These are phyloP conservation scores for Syrrhaptes paradoxus DNA, from an alignment of 2,113 vertebrate species.

Conservation along the genomic window DNA sequence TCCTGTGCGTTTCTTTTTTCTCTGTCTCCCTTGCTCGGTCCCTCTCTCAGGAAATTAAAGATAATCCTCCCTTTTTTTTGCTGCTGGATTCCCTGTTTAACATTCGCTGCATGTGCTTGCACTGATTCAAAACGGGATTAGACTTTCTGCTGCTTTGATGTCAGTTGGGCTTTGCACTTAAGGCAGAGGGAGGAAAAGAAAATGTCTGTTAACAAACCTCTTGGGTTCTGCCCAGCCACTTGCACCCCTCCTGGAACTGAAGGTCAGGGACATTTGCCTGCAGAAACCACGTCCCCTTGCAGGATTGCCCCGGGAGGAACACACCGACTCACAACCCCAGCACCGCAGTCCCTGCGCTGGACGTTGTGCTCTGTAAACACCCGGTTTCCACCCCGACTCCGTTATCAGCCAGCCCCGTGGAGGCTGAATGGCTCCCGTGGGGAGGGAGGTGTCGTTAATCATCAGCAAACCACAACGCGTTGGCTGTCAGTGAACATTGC, in stretches of 20 bases:
- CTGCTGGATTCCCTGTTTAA: slow-evolving; percentile 61
- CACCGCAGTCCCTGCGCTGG: accelerated
- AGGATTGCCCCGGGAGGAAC: neutral
- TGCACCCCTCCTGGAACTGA: neutral
- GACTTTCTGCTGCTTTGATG: slow-evolving; percentile 69
- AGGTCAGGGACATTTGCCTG: neutral
- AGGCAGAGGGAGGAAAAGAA: neutral
- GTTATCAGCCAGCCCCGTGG: neutral
- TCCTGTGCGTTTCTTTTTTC: slow-evolving; percentile 16
- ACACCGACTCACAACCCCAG: neutral
- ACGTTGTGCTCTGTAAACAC: neutral
- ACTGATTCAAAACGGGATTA: slow-evolving; percentile 66
- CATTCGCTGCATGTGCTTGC: slow-evolving; percentile 58
- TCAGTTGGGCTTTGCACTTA: slow-evolving; percentile 55
- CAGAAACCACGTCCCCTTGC: neutral
- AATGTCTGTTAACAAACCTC: neutral
- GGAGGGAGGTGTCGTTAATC: slow-evolving; percentile 46
- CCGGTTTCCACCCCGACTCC: neutral
- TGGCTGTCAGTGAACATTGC: slow-evolving; percentile 17
- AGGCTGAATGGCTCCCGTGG: neutral
- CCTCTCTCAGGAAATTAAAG: slow-evolving; percentile 66
- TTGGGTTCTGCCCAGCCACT: neutral
- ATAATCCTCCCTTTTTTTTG: slow-evolving; percentile 52
- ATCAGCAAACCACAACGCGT: neutral
- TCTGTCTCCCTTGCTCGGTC: neutral